Evolutionary conservation across 2,888 invertebrate genomes (phyloP).

Genomic region (Amaurobius ferox): DNA sequence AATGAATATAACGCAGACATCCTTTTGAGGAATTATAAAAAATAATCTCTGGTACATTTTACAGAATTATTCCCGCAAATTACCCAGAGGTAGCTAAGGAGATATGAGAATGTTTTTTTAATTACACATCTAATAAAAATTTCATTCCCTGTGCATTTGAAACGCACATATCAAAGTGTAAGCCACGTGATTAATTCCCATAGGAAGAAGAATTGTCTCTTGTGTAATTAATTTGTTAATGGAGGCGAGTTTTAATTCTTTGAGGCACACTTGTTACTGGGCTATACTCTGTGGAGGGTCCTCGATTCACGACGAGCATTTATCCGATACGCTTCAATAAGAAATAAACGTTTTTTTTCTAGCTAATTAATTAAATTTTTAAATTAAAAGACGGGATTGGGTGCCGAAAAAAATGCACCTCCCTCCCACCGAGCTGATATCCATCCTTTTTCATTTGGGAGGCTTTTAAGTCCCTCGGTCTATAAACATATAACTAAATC

Average conservation of each 20-base stretch:
- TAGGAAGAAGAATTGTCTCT: conserved; percentile 31
- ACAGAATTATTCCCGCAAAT: too few relatives aligned
- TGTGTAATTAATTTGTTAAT: conserved; percentile 69
- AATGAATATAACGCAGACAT: too few relatives aligned
- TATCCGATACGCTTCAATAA: conserved; percentile 65
- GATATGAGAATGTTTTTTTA: too few relatives aligned
- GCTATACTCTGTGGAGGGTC: conserved; percentile 31
- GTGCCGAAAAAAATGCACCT: conserved; percentile 25
- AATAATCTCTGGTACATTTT: too few relatives aligned
- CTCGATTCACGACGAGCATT: conserved; percentile 37
- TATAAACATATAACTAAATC: conserved; percentile 70
- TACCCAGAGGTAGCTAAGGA: too few relatives aligned
- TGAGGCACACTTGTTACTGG: conserved; percentile 52
- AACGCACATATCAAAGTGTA: conserved; percentile 6
- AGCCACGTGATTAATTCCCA: conserved; percentile 51
- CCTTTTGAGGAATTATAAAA: too few relatives aligned
- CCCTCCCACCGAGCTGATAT: background rate
- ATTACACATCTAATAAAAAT: background rate
- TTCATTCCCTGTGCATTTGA: conserved; percentile 12
- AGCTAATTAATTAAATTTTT: conserved; percentile 71
- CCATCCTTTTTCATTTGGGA: conserved; percentile 50
- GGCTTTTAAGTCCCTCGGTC: conserved; percentile 61
- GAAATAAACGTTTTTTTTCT: conserved; percentile 59
- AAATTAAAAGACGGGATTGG: conserved; percentile 63
- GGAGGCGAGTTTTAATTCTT: conserved; percentile 64